Percentiles rank a stretch among this genome's conserved stretches.
These are phyloP conservation scores for Prenolepis imparis DNA, from an alignment of 2,888 invertebrate species.

Conservation along the genomic window DNA sequence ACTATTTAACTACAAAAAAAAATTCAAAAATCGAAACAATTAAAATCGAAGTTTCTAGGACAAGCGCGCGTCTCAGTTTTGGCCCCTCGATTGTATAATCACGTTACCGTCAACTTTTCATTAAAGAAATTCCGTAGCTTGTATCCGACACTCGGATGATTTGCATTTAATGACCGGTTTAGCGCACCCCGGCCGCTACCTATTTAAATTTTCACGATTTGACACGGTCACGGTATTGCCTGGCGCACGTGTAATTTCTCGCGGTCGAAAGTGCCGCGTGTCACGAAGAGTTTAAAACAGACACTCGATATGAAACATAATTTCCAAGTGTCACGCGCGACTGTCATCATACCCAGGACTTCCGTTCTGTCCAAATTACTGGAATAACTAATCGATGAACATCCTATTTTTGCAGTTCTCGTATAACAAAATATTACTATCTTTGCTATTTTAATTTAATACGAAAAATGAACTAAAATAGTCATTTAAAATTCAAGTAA, in stretches of 20 bases:
- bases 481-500: not conserved
- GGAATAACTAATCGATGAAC: conserved; percentile 33
- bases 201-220: conserved; percentile 54
- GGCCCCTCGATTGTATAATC: conserved; percentile 35
- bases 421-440: not conserved
- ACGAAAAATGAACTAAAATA: not conserved
- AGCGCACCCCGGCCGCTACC: not conserved
- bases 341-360: not conserved
- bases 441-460: not conserved
- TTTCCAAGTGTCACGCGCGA: conserved; percentile 41
- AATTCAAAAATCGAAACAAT: not conserved
- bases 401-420: not conserved
- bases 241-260: conserved; percentile 50
- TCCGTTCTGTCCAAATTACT: conserved; percentile 1
- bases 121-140: conserved; percentile 48
- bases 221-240: conserved; percentile 51
- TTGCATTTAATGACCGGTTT: conserved; percentile 50
- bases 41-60: conserved; percentile 18
- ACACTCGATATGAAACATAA: conserved; percentile 46
- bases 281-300: conserved; percentile 53
- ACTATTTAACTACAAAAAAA: not conserved
- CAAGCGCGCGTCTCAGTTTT: conserved; percentile 4
- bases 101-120: conserved; percentile 49
- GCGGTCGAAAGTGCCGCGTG: conserved; percentile 36
- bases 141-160: conserved; percentile 35